Evolutionary conservation across 1,140 invertebrate species (phyloP), one percentile per base, ranked within the genome.

Genomic region (Tetragonula clypearis): DNA sequence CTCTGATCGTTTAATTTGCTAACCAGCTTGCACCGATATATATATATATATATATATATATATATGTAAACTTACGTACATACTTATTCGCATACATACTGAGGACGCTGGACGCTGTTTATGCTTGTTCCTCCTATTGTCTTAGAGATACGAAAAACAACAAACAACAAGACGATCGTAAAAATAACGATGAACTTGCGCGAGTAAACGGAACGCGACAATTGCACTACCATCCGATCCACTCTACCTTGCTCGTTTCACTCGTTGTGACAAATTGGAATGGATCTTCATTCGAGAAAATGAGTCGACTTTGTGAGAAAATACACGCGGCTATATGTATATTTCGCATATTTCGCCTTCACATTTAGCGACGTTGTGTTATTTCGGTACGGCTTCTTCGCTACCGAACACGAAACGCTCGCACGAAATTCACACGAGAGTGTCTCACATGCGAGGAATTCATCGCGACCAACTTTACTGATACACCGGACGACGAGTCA

Each of bases 281-380:
- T 49, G 8, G 12, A 41, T 23, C 65, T 35, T 62, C 30, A 74
- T 30, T 56, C 72, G 30, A 76, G 21, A 84, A 49, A 49, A 49
- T 49, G 41, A 49, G 41, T 68, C 65, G 41, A 49, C 49, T 65
- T 17, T 35, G 41, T 21, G 30, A 60, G 68, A 79, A 79, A 84
- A 79, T 84, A 72, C 41, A 60, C 26, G n/a, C 35, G 35, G n/a
- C 68, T 79, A 84, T 84, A 49, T 49, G 41, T 49, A 79, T 79
- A 79, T 79, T 79, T 79, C 41, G 56, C 76, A 58, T 73, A 79
- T 79, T 65, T 79, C 85, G 87, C 84, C 83, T 84, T 86, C 87
- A 76, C 85, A 62, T 90, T 90, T 65, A 77, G 80, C 84, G 86
- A 91, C 86, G 87, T 86, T 83, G 79, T 73, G 86, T 87, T 91